Evolutionary conservation across 2,888 invertebrate genomes (phyloP), one percentile per base, ranked within the genome.

Genomic region (Gymnocheta viridis): DNA sequence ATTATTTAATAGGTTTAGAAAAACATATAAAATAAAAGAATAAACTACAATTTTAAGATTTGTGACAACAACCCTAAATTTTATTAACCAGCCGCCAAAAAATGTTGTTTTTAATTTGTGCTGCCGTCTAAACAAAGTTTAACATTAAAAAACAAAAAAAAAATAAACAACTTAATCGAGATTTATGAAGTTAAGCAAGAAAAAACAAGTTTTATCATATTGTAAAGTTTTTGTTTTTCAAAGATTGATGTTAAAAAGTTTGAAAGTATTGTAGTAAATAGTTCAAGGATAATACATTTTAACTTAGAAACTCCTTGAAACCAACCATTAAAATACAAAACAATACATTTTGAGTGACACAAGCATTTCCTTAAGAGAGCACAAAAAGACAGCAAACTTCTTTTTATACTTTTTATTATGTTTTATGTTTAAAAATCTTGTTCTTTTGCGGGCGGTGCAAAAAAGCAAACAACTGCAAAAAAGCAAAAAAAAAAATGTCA

Each of bases 271-370:
- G 54, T 51, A 62, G 54, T 49, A 74, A 79, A 79, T 78, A 78
- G 78, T 78, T 82, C 78, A 82, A 78, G 82, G 78, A 82, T 82
- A 79, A 78, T 54, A 69, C 17, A 76, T 66, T 58, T 69, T 67
- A 32, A 51, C 41, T 49, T 41, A 32, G 24, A 64, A 67, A 19
- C 67, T 70, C 19, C 69, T 67, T 78, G 27, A 72, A 77, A 58
- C 41, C 47, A 73, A 54, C 41, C 12, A 56, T 51, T 56, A 29
- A 17, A 54, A 2, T 0, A 24, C n/a, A 38, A 54, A 60, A 60
- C 41, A 74, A 62, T 69, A 56, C n/a, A 60, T 47, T 72, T 67
- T 56, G n/a, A 69, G 72, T 67, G 69, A 69, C 70, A 79, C 49
- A 67, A 73, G 64, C 24, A 56, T 64, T 62, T 70, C 24, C 70